A percentile compares a stretch with the other conserved stretches of the same genome.
These are phyloP conservation scores for Oncorhynchus kisutch DNA, from an alignment of 2,113 vertebrate genomes.

Conservation along the genomic window DNA sequence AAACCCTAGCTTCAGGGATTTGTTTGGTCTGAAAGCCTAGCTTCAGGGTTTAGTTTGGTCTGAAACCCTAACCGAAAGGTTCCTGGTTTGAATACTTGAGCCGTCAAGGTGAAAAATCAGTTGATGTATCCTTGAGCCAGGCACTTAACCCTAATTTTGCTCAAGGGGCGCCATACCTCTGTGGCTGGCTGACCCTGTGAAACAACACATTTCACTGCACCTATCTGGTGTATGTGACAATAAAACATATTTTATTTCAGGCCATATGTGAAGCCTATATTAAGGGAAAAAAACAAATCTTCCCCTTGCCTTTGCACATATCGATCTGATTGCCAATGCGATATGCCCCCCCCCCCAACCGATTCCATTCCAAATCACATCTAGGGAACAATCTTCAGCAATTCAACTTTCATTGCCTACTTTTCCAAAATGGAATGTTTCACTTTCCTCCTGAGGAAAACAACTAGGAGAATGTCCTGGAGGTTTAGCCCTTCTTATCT, in stretches of 20 bases:
- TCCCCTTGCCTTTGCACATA: conserved; percentile 32
- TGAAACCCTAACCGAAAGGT: not conserved
- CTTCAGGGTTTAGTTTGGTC: too few relatives aligned
- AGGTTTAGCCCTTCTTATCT: conserved; percentile 46
- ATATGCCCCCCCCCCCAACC: conserved; percentile 14
- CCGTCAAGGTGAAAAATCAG: too few relatives aligned
- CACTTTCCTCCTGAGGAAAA: conserved; percentile 59
- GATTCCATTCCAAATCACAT: conserved; percentile 60
- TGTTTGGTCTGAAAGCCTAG: too few relatives aligned
- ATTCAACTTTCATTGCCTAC: conserved; percentile 59
- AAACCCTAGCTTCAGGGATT: conserved; percentile 5
- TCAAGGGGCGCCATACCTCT: too few relatives aligned
- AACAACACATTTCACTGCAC: too few relatives aligned
- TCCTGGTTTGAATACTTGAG: too few relatives aligned
- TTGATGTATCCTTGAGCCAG: too few relatives aligned
- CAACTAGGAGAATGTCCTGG: conserved; percentile 24
- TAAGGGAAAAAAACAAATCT: conserved; percentile 25
- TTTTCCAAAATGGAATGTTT: conserved; percentile 69
- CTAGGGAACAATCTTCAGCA: conserved; percentile 52
- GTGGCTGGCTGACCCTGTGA: too few relatives aligned
- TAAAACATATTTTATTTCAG: not conserved
- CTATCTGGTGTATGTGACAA: too few relatives aligned
- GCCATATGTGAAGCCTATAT: not conserved
- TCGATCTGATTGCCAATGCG: conserved; percentile 29
- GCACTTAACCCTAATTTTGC: too few relatives aligned